A percentile compares a stretch with the other conserved stretches of the same genome.
Conservation (phyloP, 2,113 vertebrate genomes). For the Lampris megalopsis region DNA sequence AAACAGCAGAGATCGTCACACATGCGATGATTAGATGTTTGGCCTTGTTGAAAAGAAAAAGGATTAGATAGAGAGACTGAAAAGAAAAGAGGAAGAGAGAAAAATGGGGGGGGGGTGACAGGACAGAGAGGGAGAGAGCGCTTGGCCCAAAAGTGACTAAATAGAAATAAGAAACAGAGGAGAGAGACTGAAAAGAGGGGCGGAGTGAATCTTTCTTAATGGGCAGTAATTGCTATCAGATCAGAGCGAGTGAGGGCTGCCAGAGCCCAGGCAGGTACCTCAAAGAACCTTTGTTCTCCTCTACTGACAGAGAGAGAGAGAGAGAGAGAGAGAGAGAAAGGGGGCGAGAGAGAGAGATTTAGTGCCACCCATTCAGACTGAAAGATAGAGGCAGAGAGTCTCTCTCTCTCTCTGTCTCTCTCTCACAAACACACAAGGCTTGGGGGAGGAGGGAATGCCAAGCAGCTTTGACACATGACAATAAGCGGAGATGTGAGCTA, state of each 20-base stretch:
- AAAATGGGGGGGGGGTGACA: background rate
- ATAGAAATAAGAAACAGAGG: background rate
- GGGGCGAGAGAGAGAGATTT: background rate
- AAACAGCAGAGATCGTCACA: background rate
- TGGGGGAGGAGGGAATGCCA: background rate
- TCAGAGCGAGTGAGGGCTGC: slow-evolving; percentile 46
- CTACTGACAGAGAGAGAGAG: background rate
- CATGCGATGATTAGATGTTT: too few relatives aligned
- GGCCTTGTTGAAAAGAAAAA: too few relatives aligned
- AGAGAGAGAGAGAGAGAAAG: background rate
- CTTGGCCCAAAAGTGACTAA: background rate
- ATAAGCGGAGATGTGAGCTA: background rate
- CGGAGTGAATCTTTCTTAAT: slow-evolving; percentile 44
- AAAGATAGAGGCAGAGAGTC: too few relatives aligned
- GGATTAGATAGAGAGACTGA: background rate
- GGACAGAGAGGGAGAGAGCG: background rate
- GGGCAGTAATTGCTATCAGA: slow-evolving; percentile 52
- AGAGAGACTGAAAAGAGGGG: background rate
- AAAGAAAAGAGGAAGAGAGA: background rate
- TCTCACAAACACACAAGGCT: background rate
- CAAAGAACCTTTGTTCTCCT: slow-evolving; percentile 67
- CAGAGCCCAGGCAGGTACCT: slow-evolving; percentile 53
- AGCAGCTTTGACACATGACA: background rate
- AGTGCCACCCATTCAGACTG: too few relatives aligned
- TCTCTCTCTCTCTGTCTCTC: too few relatives aligned